A percentile compares a stretch with the other conserved stretches of the same genome.
Conservation (phyloP, 2,113 vertebrate genomes). For the Pithys albifrons region DNA sequence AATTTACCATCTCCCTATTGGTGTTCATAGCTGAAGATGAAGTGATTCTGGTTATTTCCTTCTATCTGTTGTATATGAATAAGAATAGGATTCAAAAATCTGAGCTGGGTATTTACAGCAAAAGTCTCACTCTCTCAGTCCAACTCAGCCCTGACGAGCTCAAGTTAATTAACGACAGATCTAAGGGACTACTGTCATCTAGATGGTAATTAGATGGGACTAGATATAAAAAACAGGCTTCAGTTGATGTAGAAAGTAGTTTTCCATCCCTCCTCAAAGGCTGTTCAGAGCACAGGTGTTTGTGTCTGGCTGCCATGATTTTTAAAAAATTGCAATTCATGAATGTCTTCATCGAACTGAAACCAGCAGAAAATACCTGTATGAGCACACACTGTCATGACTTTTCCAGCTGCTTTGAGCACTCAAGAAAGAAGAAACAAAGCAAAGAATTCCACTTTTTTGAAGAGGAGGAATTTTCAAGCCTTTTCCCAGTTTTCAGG, state of each 20-base stretch:
- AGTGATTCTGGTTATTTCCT: not conserved
- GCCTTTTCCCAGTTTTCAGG: not conserved
- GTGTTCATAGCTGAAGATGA: not conserved
- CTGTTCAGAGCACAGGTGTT: not conserved
- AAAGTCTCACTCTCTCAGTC: not conserved
- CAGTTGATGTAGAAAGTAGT: not conserved
- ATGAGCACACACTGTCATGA: not conserved
- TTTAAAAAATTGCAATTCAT: not conserved
- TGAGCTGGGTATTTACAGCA: not conserved
- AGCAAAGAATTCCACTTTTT: not conserved
- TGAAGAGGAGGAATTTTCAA: not conserved
- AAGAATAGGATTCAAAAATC: not conserved
- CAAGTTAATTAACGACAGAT: not conserved
- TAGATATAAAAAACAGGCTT: not conserved
- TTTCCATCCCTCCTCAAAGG: not conserved
- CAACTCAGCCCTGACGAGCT: not conserved
- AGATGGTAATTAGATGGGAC: slow-evolving; percentile 1
- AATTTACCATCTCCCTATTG: not conserved
- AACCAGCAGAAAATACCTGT: not conserved
- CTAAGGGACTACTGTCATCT: not conserved
- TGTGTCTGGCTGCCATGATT: not conserved
- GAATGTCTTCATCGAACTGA: not conserved
- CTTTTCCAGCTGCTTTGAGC: not conserved
- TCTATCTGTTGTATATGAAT: not conserved
- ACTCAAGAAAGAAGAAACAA: not conserved